Base-by-base conservation (phyloP, 2,113 vertebrate genomes). In the Aegithalos caudatus region DNA sequence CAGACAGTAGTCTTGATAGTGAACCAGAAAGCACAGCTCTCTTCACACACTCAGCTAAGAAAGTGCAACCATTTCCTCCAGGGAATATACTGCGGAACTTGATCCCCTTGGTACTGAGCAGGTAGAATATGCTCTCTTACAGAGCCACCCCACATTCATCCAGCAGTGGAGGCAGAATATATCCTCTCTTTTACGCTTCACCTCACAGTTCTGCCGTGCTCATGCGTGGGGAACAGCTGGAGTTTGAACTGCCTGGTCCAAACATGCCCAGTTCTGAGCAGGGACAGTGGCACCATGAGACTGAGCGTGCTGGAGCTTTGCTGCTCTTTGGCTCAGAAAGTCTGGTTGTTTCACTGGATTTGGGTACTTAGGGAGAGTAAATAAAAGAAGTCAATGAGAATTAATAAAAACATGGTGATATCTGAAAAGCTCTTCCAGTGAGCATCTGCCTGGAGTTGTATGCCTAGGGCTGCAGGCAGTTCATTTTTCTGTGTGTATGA, bases 191-290 rank as follows among this genome's bases (percentile, higher is more conserved):
- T 74, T 76, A 72, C 69, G 54, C 45, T 56, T 76, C 7, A 4
- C 29, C 37, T 90, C 48, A n/a, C 33, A 62, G 78, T 81, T 86
- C 65, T 81, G 50, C 73, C 82, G 51, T 14, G 3, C 17, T 93
- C 17, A 6, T 64, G n/a, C 14, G 19, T 0, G 1, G 42, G 45
- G 42, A 89, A 12, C 12, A 31, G 45, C 1, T 1, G 2, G 31
- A 60, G 31, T 60, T 80, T 77, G 72, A 69, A 15, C 21, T 81
- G n/a, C 40, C 14, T 28, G 69, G 58, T 38, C 58, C 80, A 71
- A 56, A 38, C 53, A n/a, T n/a, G 42, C 37, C n/a, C 1, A 1
- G 40, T 31, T 91, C 58, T 51, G 57, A 66, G 20, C 38, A 58
- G 21, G 35, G 9, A 14, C 15, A 60, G 57, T 0, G 0, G 27